Percentiles rank a stretch among this genome's conserved stretches.
Evolutionary conservation across 2,797 vertebrate genomes (phyloP).

Genomic region (Dromococcyx pavoninus): DNA sequence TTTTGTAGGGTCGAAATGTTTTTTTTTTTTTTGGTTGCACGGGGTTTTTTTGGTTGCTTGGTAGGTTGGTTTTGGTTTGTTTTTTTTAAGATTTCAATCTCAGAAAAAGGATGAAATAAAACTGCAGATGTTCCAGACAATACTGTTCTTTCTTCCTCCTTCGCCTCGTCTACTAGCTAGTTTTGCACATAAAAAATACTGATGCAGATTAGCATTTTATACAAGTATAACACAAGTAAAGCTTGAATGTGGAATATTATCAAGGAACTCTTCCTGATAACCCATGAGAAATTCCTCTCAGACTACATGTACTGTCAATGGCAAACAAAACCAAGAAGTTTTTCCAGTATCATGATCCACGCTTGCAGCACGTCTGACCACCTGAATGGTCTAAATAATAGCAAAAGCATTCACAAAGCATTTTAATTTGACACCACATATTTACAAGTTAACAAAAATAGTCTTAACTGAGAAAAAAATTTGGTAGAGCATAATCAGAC

Average conservation of each 20-base stretch:
- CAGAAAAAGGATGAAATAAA: neutral
- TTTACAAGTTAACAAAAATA: neutral
- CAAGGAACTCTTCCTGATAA: neutral
- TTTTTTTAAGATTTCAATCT: neutral
- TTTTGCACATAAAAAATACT: neutral
- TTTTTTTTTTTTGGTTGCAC: too few relatives aligned
- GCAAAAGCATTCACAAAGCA: neutral
- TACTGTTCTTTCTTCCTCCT: neutral
- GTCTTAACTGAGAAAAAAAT: neutral
- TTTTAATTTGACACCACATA: neutral
- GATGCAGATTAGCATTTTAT: neutral
- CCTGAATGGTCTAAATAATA: neutral
- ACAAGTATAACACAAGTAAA: neutral
- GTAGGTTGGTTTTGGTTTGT: too few relatives aligned
- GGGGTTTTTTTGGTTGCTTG: neutral
- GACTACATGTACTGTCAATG: neutral
- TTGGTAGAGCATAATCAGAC: neutral
- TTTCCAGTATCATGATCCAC: neutral
- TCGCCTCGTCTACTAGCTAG: neutral
- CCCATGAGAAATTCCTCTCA: neutral
- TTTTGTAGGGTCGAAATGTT: neutral
- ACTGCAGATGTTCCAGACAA: neutral
- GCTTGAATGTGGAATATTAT: neutral
- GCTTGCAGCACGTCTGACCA: neutral
- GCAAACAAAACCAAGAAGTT: neutral